Evolutionary conservation across 1,140 invertebrate genomes (phyloP).

Genomic region (Bombus terrestris): DNA sequence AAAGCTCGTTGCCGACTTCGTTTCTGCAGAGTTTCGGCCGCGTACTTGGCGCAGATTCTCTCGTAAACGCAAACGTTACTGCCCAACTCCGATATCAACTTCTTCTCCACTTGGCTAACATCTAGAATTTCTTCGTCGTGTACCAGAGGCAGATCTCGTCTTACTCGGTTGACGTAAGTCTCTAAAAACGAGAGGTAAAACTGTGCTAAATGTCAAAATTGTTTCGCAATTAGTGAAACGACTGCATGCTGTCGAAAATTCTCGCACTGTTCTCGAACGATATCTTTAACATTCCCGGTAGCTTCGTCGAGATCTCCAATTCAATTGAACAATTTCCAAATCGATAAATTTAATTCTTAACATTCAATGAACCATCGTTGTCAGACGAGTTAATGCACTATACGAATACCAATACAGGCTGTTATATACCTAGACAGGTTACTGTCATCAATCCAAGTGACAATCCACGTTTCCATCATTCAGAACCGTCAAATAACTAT

Average conservation of each 20-base stretch:
- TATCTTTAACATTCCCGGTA: not conserved
- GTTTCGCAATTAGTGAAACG: not conserved
- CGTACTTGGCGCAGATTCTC: constrained; percentile 87
- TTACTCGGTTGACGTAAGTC: constrained; percentile 84
- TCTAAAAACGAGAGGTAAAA: constrained; percentile 75
- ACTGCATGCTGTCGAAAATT: not conserved
- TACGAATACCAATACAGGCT: not conserved
- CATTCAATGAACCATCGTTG: not conserved
- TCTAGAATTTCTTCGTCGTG: constrained; percentile 84
- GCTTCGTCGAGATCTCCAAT: too few relatives aligned
- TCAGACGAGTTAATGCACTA: constrained; percentile 26
- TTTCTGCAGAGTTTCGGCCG: constrained; percentile 80
- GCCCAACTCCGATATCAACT: constrained; percentile 87
- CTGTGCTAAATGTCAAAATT: not conserved
- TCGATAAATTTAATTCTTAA: not conserved
- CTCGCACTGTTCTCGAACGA: not conserved
- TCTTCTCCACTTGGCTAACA: constrained; percentile 87
- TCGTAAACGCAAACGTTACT: constrained; percentile 88
- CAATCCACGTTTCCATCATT: constrained; percentile 11
- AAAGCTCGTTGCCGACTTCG: constrained; percentile 76
- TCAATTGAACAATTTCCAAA: not conserved
- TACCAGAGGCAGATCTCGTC: constrained; percentile 73
- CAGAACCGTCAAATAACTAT: not conserved
- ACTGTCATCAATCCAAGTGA: constrained; percentile 36
- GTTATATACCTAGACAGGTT: not conserved